Percentiles rank a stretch among this genome's conserved stretches.
These are phyloP conservation scores for Calliopsis andreniformis DNA, from an alignment of 1,140 invertebrate genomes.

Conservation along the genomic window DNA sequence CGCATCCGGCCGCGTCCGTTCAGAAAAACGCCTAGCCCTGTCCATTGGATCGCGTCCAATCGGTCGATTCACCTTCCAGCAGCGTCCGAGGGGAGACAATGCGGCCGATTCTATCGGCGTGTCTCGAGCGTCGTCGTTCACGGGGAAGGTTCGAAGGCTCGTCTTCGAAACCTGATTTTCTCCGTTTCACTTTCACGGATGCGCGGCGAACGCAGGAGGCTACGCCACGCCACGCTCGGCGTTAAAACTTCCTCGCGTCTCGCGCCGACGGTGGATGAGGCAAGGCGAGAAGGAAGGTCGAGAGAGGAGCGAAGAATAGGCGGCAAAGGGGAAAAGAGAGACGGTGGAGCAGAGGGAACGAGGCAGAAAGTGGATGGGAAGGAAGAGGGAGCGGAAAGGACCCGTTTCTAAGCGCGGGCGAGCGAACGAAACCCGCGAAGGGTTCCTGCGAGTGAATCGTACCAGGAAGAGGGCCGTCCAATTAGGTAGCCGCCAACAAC, in stretches of 20 bases:
- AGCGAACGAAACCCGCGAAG: slow-evolving; percentile 9
- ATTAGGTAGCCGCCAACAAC: slow-evolving; percentile 60
- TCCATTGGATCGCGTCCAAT: slow-evolving; percentile 13
- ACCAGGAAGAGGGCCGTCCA: slow-evolving; percentile 63
- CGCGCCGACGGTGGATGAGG: slow-evolving; percentile 24
- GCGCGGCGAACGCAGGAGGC: slow-evolving; percentile 49
- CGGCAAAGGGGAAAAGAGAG: slow-evolving; percentile 1
- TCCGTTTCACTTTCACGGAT: slow-evolving; percentile 69
- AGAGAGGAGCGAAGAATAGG: slow-evolving; percentile 22
- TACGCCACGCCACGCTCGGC: slow-evolving; percentile 27
- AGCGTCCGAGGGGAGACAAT: slow-evolving; percentile 31
- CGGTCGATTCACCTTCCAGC: slow-evolving; percentile 1
- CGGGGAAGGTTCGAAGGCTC: slow-evolving; percentile 59
- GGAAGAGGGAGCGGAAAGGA: neutral
- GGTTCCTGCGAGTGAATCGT: slow-evolving; percentile 38
- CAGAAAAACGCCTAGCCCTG: neutral
- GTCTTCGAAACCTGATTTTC: slow-evolving; percentile 70
- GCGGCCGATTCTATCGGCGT: slow-evolving; percentile 25
- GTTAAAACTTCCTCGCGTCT: slow-evolving; percentile 54
- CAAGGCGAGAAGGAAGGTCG: slow-evolving; percentile 51
- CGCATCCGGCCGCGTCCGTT: neutral
- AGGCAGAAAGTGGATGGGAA: neutral
- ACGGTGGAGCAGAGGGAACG: neutral
- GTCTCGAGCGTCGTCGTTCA: slow-evolving; percentile 17
- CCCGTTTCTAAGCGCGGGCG: neutral